phyloP scores from a whole-genome alignment of 2,797 vertebrate species.

The Gadopsis bispinosus region DNA sequence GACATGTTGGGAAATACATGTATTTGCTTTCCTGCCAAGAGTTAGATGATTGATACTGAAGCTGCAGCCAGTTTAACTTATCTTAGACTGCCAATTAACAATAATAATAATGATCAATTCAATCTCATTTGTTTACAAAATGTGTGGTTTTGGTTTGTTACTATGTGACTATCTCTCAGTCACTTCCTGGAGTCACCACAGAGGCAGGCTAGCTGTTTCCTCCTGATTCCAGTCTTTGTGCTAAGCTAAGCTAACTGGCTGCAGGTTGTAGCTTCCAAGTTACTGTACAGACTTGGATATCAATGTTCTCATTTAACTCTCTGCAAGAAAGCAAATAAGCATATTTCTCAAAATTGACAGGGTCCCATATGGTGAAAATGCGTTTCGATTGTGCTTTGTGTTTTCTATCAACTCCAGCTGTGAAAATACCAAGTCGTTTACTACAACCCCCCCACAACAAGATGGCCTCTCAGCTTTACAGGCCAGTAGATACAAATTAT shows the following conservation, averaged over 20 bases:
- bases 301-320: background rate
- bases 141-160: background rate
- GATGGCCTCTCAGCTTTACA: too few species aligned
- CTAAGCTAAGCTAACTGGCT: background rate
- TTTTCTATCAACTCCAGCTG: too few species aligned
- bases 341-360: background rate
- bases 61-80: background rate
- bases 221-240: background rate
- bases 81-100: background rate
- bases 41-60: background rate
- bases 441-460: too few species aligned
- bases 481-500: too few species aligned
- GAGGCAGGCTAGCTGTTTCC: background rate
- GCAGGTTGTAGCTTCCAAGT: background rate
- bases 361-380: too few species aligned
- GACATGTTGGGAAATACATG: background rate
- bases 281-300: background rate
- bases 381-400: too few species aligned
- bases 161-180: background rate
- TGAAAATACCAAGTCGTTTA: too few species aligned
- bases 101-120: too few species aligned
- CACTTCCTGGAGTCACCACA: background rate
- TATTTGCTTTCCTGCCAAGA: background rate
- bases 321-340: background rate
- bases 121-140: background rate